A percentile compares a stretch with the other conserved stretches of the same genome.
These are phyloP conservation scores for Sylvilagus bachmani DNA, from an alignment of 2,113 vertebrate genomes.

Conservation along the genomic window DNA sequence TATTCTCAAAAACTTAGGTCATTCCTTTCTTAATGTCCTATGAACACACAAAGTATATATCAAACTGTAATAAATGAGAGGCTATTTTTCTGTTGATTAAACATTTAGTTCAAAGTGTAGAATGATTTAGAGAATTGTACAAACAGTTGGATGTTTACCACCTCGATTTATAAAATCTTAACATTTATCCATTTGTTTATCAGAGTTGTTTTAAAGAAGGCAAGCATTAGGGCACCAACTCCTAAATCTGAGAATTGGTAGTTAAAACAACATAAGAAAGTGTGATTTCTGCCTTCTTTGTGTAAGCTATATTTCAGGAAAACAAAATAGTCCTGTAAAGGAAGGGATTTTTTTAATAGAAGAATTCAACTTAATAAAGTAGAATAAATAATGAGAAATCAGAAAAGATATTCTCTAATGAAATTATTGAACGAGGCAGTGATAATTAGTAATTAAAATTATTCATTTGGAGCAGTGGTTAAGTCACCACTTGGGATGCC, in stretches of 20 bases:
- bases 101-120: conserved; percentile 49
- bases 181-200: background rate
- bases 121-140: conserved; percentile 1
- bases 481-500: no score
- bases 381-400: background rate
- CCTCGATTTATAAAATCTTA: conserved; percentile 10
- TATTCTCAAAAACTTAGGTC: background rate
- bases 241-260: conserved; percentile 7
- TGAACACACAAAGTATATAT: background rate
- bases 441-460: background rate
- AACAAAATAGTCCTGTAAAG: background rate
- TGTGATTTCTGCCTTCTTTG: background rate
- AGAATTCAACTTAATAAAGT: background rate
- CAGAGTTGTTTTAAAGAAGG: background rate
- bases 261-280: background rate
- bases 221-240: background rate
- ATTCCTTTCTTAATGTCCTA: background rate
- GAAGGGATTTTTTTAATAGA: background rate
- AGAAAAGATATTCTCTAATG: background rate
- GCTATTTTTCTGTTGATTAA: conserved; percentile 7
- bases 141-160: background rate
- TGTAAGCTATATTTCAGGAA: background rate
- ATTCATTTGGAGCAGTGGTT: no score
- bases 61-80: background rate
- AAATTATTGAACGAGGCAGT: background rate